These are phyloP conservation scores for Euproctis similis DNA, from an alignment of 2,888 invertebrate genomes.

Conservation along the genomic window DNA sequence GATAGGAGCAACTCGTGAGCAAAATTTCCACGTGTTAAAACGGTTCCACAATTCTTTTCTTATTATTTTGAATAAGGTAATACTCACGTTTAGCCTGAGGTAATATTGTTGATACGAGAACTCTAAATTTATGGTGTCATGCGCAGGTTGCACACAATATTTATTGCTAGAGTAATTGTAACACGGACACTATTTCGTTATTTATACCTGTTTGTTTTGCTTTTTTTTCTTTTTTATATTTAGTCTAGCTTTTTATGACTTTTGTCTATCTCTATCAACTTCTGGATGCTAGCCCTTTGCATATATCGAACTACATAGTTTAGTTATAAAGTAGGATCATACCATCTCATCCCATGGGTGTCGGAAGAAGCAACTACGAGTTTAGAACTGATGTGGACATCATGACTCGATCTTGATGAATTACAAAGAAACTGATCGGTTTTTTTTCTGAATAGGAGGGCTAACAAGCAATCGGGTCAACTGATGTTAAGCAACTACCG, in stretches of 20 bases:
- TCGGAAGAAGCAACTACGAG: too few relatives aligned
- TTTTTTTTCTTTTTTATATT: slow-evolving; percentile 1
- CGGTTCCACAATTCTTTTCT: slow-evolving; percentile 41
- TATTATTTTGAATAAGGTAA: slow-evolving; percentile 39
- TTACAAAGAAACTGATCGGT: background rate
- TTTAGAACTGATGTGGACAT: too few relatives aligned
- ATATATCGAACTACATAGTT: too few relatives aligned
- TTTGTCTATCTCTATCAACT: too few relatives aligned
- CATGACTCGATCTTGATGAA: background rate
- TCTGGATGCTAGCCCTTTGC: too few relatives aligned
- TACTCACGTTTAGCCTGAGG: slow-evolving; percentile 52
- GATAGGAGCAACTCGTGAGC: slow-evolving; percentile 25
- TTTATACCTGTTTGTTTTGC: slow-evolving; percentile 4
- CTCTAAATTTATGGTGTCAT: slow-evolving; percentile 55
- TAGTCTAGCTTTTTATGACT: background rate
- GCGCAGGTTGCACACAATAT: slow-evolving; percentile 38
- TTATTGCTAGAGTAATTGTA: slow-evolving; percentile 36
- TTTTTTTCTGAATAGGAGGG: background rate
- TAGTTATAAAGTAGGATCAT: background rate
- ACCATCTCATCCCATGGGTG: background rate
- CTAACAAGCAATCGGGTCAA: too few relatives aligned
- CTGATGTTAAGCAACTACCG: too few relatives aligned
- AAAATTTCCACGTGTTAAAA: slow-evolving; percentile 21
- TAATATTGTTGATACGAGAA: slow-evolving; percentile 36
- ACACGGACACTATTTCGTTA: slow-evolving; percentile 9